These are phyloP conservation scores for Neoaliturus tenellus DNA, from an alignment of 2,888 invertebrate species.

Conservation along the genomic window DNA sequence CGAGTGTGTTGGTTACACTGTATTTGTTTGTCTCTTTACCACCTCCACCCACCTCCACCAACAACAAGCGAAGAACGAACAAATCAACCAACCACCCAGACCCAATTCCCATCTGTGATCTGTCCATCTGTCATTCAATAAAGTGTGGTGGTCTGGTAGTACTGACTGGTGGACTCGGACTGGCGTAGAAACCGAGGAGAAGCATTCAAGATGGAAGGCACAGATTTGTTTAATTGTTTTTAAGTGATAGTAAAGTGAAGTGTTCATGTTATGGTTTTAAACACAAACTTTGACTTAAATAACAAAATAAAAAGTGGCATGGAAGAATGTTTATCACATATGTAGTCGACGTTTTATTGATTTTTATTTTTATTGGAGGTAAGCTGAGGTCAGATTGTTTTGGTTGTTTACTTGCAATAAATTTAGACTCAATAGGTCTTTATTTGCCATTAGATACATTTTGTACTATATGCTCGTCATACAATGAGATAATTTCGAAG, in stretches of 20 bases:
- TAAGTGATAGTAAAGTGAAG: not conserved
- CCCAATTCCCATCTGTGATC: too few relatives aligned
- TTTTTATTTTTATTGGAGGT: constrained; percentile 39
- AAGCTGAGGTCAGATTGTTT: not conserved
- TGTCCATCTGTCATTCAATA: constrained; percentile 13
- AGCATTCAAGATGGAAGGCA: not conserved
- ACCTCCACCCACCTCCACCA: not conserved
- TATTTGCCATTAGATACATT: too few relatives aligned
- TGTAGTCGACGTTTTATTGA: constrained; percentile 31
- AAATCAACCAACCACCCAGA: not conserved
- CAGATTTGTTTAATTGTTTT: not conserved
- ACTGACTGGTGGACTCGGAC: too few relatives aligned
- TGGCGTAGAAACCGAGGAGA: not conserved
- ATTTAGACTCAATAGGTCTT: too few relatives aligned
- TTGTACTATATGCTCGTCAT: too few relatives aligned
- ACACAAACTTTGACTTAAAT: not conserved
- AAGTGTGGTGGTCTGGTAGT: not conserved
- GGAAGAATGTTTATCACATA: constrained; percentile 40
- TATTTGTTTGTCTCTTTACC: not conserved
- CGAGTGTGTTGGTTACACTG: not conserved
- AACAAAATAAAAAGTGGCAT: not conserved
- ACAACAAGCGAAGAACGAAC: too few relatives aligned
- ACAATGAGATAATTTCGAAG: too few relatives aligned
- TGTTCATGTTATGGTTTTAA: constrained; percentile 4
- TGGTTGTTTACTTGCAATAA: not conserved